Evolutionary conservation across 2,797 vertebrate genomes (phyloP), one percentile per base, ranked within the genome.

Genomic region (Rhinella marina): DNA sequence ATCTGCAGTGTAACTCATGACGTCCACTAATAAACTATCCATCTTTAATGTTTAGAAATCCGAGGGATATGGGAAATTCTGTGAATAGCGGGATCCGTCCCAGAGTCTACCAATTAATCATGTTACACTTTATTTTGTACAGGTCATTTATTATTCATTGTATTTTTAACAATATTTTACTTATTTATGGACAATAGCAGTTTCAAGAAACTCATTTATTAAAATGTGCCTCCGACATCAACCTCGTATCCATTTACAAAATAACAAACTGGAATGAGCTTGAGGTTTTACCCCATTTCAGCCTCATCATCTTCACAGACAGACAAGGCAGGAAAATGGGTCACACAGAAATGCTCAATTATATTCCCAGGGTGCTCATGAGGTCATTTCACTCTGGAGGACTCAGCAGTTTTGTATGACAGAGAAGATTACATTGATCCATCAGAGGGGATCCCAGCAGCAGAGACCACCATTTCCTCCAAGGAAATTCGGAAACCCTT

Each of bases 161-260:
- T 59, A 80, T 80, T 80, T 80, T 80, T 59, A 80, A 80, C 56
- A 80, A 61, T 80, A 79, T 79, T 57, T 57, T 59, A 79, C 56
- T 79, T 79, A 79, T 80, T 80, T 80, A 32, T 59, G 19, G 56
- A 80, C 54, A 80, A 80, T 27, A 12, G 56, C 61, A 17, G 27
- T 61, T 80, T 32, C 56, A 57, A 80, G 54, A 61, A 32, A 61
- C 17, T 80, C 10, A 57, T 59, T 80, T 29, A 80, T 59, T 23
- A 54, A n/a, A 77, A 54, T 25, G 75, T 52, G 75, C 48, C 25
- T 14, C 11, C 6, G 54, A 77, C 5, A 12, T 25, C 1, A 54
- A 23, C 72, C 41, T n/a, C 3, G 19, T 13, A n/a, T n/a, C 21
- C 21, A n/a, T 76, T 76, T 76, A 21, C 73, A 52, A 52, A 4